Base-by-base conservation (phyloP, 2,797 vertebrate genomes). In the Mus caroli region DNA sequence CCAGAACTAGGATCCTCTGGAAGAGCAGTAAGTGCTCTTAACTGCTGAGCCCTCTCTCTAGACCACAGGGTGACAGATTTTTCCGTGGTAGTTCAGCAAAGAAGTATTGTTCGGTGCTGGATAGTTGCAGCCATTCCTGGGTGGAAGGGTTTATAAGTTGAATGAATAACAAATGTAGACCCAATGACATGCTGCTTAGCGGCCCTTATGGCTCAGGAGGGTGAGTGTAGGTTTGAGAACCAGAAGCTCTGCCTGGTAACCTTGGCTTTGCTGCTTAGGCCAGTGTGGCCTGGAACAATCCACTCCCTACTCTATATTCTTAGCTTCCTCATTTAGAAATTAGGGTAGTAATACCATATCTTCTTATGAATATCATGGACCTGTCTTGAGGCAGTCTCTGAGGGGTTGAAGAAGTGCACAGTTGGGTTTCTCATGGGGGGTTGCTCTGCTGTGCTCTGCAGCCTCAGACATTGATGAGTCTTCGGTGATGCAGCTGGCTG, bases 401-500 rank as follows among this genome's bases (percentile, higher is more conserved):
- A 6, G 20, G 62, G 11, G 3, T 14, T 60, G 75, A 67, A 85
- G 88, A 88, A n/a, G 22, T 0, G 13, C 17, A 31, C 31, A 52
- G 50, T 46, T 78, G 5, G 7, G 14, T 20, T 82, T 82, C 46
- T 91, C 7, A 93, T 0, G 0, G 43, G 1, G 20, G 77, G 54
- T 37, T 79, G 14, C 64, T 94, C 84, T 97, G 82, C 79, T 96
- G 43, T 98, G 96, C 97, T 86, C 97, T 94, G 46, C 98, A 99
- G 99, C 99, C 97, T 99, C 99, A 92, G 99, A 99, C 98, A 99
- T 99, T 94, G 99, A 99, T 15, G 99, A 99, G 97, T 99, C 99
- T 1, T 99, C 99, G 0, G 99, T 99, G 92, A 99, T 99, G 99
- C 99, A 99, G 97, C 98, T 99, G 98, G 99, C 99, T 3, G 99